phyloP scores from a whole-genome alignment of 2,113 vertebrate species.

The Mola mola region DNA sequence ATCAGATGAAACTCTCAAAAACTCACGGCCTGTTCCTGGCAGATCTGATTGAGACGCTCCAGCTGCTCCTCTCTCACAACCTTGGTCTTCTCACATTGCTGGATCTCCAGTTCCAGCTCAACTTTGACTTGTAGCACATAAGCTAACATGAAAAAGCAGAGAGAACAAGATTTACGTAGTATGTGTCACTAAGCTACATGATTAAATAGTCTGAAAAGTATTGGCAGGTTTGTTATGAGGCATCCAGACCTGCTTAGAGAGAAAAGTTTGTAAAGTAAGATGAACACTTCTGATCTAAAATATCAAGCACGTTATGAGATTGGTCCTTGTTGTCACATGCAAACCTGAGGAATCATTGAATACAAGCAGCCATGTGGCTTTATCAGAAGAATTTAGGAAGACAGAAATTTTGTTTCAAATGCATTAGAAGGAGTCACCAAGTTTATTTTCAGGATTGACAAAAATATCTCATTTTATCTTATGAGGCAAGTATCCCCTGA shows the following conservation, averaged over 20 bases:
- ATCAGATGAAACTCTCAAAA: neutral
- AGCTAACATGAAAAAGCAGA: conserved; percentile 72
- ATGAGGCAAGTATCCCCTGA: too few species aligned
- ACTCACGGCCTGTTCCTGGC: conserved; percentile 98
- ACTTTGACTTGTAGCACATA: conserved; percentile 95
- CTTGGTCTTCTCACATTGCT: conserved; percentile 97
- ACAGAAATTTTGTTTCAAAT: too few species aligned
- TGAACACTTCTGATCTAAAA: conserved; percentile 6
- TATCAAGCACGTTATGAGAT: neutral
- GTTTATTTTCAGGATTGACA: too few species aligned
- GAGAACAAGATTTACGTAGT: too few species aligned
- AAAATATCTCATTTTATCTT: too few species aligned
- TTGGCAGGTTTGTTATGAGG: too few species aligned
- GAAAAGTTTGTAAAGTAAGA: neutral
- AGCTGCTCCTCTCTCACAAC: conserved; percentile 95
- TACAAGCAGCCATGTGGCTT: too few species aligned
- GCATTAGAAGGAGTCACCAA: too few species aligned
- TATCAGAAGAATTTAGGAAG: too few species aligned
- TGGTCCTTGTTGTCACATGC: too few species aligned
- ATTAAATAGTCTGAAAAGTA: neutral
- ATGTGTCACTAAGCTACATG: neutral
- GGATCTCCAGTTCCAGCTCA: conserved; percentile 97
- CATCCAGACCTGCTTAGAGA: neutral
- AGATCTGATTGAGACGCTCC: conserved; percentile 98
- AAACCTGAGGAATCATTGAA: too few species aligned